Percentiles rank a stretch among this genome's conserved stretches.
Conservation (phyloP, 2,797 vertebrate genomes). For the Pangasius macronema region DNA sequence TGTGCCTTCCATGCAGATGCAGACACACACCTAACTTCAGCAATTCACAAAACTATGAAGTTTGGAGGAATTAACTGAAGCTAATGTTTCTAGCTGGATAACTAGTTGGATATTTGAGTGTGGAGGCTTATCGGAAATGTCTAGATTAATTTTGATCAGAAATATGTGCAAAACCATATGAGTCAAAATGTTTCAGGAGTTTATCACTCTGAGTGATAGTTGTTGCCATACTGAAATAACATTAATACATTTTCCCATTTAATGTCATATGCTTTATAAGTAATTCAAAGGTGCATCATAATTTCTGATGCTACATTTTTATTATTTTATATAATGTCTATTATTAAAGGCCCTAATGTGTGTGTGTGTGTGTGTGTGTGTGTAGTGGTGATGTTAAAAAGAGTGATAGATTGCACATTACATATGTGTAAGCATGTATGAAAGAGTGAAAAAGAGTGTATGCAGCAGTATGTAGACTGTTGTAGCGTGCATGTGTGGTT, state of each 20-base stretch:
- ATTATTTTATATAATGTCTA: not conserved
- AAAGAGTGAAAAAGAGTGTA: too few relatives aligned
- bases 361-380: slow-evolving; percentile 15
- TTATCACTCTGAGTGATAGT: too few relatives aligned
- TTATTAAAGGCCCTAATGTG: not conserved
- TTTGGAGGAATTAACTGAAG: not conserved
- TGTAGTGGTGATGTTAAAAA: not conserved
- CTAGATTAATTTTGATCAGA: not conserved
- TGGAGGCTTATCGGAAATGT: not conserved
- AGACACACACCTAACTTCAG: not conserved
- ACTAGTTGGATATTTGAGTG: not conserved
- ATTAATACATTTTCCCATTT: not conserved
- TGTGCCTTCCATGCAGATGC: not conserved
- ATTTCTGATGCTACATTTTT: not conserved
- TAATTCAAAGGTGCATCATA: not conserved
- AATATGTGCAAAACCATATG: not conserved
- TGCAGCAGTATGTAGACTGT: not conserved
- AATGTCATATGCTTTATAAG: not conserved
- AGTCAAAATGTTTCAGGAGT: not conserved
- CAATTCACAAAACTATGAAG: not conserved
- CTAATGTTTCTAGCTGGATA: not conserved
- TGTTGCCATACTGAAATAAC: not conserved
- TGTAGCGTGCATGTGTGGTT: slow-evolving; percentile 3
- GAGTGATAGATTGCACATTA: not conserved
- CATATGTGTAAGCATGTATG: not conserved